These are phyloP conservation scores for Ascidia mentula DNA, from an alignment of 23 tunicate species.

Conservation along the genomic window DNA sequence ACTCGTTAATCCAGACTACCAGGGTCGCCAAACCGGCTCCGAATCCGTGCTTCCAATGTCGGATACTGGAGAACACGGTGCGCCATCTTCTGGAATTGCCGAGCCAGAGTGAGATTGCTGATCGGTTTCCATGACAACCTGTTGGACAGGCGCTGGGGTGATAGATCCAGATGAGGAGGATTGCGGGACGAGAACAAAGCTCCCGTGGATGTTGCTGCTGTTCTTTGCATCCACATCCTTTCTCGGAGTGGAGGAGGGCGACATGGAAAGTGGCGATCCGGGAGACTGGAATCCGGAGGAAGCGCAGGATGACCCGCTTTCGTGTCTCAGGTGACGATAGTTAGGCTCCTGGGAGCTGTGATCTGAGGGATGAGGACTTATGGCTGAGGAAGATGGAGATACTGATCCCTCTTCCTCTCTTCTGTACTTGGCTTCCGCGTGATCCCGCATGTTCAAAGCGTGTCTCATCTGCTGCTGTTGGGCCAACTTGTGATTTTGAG, in stretches of 20 bases:
- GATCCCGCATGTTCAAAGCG: background rate
- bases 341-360: background rate
- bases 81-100: background rate
- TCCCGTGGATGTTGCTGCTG: conserved; percentile 16
- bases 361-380: background rate
- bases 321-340: conserved; percentile 17
- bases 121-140: conserved; percentile 6
- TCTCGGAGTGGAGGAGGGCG: conserved; percentile 30
- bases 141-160: conserved; percentile 1
- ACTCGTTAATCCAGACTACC: conserved; percentile 22
- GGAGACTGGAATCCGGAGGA: conserved; percentile 58
- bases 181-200: conserved; percentile 20
- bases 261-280: conserved; percentile 26
- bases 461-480: conserved; percentile 3
- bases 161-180: background rate
- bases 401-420: background rate
- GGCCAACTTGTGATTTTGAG: conserved; percentile 32
- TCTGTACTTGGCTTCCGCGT: background rate
- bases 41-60: conserved; percentile 45
- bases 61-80: conserved; percentile 11
- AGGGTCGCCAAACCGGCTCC: conserved; percentile 70
- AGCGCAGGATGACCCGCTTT: conserved; percentile 49
- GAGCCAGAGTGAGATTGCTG: conserved; percentile 10
- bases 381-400: conserved; percentile 5
- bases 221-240: background rate